Conservation (phyloP, 2,113 vertebrate species). For the Spilogale gracilis region DNA sequence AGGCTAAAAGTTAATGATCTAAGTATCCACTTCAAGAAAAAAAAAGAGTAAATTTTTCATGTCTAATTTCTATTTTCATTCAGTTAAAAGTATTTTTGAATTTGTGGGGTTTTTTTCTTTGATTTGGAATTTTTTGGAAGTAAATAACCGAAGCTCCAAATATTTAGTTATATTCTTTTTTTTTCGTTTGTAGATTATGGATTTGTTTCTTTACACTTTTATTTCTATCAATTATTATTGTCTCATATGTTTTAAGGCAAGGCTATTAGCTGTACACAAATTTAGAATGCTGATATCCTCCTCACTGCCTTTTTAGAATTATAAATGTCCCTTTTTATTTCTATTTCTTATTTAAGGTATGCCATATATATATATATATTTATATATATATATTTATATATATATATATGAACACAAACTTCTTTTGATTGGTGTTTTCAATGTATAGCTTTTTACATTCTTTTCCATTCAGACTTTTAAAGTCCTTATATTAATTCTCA, state of each 20-base stretch:
- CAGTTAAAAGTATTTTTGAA: not conserved
- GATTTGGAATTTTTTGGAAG: not conserved
- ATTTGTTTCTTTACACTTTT: not conserved
- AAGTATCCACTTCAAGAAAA: not conserved
- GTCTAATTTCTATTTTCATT: not conserved
- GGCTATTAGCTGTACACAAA: not conserved
- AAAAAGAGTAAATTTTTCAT: not conserved
- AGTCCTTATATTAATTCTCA: not conserved
- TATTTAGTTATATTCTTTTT: not conserved
- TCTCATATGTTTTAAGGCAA: not conserved
- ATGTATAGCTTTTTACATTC: not conserved
- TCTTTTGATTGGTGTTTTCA: not conserved
- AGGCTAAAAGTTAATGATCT: not conserved
- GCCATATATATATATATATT: too few relatives aligned
- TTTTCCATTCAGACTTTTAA: not conserved
- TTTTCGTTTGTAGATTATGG: not conserved
- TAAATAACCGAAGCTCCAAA: not conserved
- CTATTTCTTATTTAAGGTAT: not conserved
- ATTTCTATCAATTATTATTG: not conserved
- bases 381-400: not conserved
- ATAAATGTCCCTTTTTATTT: not conserved
- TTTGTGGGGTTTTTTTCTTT: not conserved
- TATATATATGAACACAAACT: not conserved
- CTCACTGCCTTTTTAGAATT: not conserved
- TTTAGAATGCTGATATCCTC: not conserved